phyloP scores from a whole-genome alignment of 2,113 vertebrate genomes.

The Cavia aperea region DNA sequence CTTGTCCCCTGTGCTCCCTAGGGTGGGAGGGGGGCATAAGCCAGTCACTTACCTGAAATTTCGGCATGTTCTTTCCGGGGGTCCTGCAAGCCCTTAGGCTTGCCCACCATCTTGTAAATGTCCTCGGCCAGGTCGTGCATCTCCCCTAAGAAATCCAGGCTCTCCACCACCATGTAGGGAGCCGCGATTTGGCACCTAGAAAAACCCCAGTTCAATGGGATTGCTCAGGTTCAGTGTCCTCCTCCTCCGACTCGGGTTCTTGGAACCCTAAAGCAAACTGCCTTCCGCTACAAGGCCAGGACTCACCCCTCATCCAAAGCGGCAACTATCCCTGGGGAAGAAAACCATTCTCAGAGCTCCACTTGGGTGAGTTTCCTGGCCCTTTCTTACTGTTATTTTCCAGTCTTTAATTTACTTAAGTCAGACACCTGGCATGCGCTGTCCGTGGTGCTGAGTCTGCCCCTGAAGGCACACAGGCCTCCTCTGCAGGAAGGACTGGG shows the following conservation, averaged over 20 bases:
- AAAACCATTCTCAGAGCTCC: background rate
- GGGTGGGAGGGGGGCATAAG: rapidly evolving
- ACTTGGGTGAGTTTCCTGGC: background rate
- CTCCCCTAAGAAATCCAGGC: conserved; percentile 68
- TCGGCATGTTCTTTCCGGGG: conserved; percentile 62
- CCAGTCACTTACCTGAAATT: conserved; percentile 60
- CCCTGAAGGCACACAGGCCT: background rate
- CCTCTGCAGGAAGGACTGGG: background rate
- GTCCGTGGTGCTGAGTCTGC: too few relatives aligned
- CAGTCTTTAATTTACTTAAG: background rate
- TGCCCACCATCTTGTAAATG: conserved; percentile 65
- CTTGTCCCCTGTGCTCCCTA: rapidly evolving
- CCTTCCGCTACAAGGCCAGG: background rate
- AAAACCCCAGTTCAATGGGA: conserved; percentile 42
- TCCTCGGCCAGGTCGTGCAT: conserved; percentile 70
- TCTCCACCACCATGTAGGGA: background rate
- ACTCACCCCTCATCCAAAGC: background rate
- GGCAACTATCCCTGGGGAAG: background rate
- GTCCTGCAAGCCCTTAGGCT: conserved; percentile 65
- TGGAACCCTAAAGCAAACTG: background rate
- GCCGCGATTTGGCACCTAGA: background rate
- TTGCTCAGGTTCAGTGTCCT: background rate
- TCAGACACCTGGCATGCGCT: rapidly evolving
- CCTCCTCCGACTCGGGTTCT: background rate
- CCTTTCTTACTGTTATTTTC: background rate